Base-by-base conservation (phyloP, 2,888 invertebrate species). In the Poecilus cupreus region DNA sequence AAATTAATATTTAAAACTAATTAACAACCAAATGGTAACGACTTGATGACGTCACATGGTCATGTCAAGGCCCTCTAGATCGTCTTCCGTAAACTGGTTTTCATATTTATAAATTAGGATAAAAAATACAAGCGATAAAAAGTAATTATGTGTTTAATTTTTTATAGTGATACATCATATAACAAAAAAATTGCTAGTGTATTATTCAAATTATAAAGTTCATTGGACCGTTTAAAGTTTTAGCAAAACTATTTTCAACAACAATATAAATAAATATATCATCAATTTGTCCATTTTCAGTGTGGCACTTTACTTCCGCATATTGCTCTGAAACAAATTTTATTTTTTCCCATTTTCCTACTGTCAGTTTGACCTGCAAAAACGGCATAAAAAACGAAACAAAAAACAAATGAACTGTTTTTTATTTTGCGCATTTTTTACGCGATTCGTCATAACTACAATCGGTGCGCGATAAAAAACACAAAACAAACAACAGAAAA, bases 1-100 rank as follows among this genome's bases (percentile, higher is more conserved):
- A 77, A 77, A 51, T 54, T 37, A 77, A 32, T 57, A 77, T 77
- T 22, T 76, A 54, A 54, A 76, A 54, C 54, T 76, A 24, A 76
- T 76, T 76, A 76, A 18, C 37, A 32, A 68, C 20, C 22, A 72
- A 60, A 60, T 26, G 43, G 72, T 77, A 77, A 60, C 76, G 26
- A 60, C 26, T 60, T n/a, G 24, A 26, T 60, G 60, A 60, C 60
- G 60, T 60, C 13, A 26, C 57, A 22, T 13, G 26, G 43, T 11
- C 43, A 43, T 60, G 60, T 60, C 60, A 60, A 60, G 60, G 60
- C 60, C 60, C 60, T 24, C 24, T 60, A 13, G 60, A 60, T 60
- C 26, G 26, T 60, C 60, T 60, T 60, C 60, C 60, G 60, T 60
- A 60, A 60, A 60, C 60, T 60, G 10, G 60, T 60, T 60, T 13